Conservation (phyloP, 2,888 invertebrate genomes). For the Aphrophora alni region DNA sequence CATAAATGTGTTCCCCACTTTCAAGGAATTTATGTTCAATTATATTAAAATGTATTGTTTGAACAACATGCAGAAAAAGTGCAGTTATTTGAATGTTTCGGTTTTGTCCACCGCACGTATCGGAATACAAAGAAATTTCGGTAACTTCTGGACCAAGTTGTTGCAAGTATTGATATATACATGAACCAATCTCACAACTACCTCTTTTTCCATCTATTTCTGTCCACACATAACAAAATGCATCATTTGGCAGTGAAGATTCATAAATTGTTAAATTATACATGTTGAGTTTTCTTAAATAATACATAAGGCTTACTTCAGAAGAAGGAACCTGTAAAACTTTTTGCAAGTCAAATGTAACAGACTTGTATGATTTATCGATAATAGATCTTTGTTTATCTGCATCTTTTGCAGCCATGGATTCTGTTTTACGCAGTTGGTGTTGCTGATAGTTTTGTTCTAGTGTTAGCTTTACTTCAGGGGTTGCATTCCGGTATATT, state of each 20-base stretch:
- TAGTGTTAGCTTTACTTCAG: constrained; percentile 19
- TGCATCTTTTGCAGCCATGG: constrained; percentile 43
- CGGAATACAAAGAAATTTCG: constrained; percentile 20
- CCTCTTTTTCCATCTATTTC: constrained; percentile 52
- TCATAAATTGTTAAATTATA: constrained; percentile 54
- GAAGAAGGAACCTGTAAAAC: constrained; percentile 53
- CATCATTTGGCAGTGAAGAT: constrained; percentile 49
- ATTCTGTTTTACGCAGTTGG: constrained; percentile 38
- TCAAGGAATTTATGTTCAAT: constrained; percentile 23
- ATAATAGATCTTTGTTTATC: constrained; percentile 45
- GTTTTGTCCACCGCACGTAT: constrained; percentile 20
- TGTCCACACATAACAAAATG: constrained; percentile 51
- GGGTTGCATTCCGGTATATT: not conserved
- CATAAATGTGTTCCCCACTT: constrained; percentile 22
- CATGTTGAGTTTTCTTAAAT: constrained; percentile 51
- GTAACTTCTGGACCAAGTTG: constrained; percentile 20
- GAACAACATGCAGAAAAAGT: constrained; percentile 16
- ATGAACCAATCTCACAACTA: constrained; percentile 51
- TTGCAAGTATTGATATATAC: constrained; percentile 42
- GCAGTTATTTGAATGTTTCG: constrained; percentile 14
- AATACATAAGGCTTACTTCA: constrained; percentile 52
- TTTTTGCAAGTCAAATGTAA: constrained; percentile 52
- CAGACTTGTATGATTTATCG: constrained; percentile 48
- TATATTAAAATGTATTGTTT: not conserved
- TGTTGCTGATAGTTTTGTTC: constrained; percentile 23